These are phyloP conservation scores for Enteromius mattozi DNA, from an alignment of 2,797 vertebrate species.

Conservation along the genomic window DNA sequence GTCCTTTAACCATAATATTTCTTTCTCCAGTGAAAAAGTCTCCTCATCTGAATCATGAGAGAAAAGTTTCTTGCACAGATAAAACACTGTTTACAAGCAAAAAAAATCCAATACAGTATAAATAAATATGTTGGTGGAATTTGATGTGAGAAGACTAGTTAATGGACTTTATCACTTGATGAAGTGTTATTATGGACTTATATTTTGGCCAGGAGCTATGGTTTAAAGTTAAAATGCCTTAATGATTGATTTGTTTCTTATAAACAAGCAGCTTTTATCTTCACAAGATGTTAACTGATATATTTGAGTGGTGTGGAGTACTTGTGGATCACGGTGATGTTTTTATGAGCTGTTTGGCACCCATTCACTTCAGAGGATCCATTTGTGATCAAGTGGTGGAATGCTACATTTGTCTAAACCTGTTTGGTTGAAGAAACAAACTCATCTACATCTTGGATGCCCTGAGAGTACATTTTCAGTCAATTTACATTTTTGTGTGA, in stretches of 20 bases:
- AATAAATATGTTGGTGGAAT: not conserved
- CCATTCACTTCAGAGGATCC: not conserved
- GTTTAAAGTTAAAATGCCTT: not conserved
- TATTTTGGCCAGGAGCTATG: not conserved
- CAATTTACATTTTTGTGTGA: not conserved
- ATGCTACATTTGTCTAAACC: not conserved
- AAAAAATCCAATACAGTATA: not conserved
- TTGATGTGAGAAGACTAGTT: not conserved
- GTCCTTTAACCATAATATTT: not conserved
- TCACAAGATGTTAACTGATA: not conserved
- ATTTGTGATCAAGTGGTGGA: not conserved
- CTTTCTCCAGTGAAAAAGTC: not conserved
- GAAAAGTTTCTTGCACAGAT: not conserved
- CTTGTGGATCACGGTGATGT: not conserved
- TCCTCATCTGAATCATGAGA: not conserved
- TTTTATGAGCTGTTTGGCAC: not conserved
- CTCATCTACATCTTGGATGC: not conserved
- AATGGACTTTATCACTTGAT: not conserved
- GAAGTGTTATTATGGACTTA: not conserved
- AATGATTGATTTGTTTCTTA: not conserved
- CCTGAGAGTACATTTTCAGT: not conserved
- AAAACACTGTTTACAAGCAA: not conserved
- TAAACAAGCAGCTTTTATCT: not conserved
- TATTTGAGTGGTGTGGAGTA: not conserved
- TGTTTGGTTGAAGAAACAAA: not conserved